Percentiles rank a stretch among this genome's conserved stretches.
phyloP scores from a whole-genome alignment of 2,113 vertebrate species.

The Nothocercus julius region DNA sequence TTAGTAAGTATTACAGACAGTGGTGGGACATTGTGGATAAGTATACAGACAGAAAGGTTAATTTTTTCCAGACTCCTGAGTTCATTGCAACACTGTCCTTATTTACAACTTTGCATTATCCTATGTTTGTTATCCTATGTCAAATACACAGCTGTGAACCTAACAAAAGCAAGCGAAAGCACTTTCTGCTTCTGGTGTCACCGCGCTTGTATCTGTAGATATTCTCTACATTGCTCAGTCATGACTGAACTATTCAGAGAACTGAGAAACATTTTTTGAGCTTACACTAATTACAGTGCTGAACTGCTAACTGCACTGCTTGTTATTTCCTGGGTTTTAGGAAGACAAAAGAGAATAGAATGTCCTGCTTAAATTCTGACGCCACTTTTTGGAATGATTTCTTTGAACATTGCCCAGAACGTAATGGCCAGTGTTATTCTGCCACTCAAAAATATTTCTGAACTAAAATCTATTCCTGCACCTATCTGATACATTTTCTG shows the following conservation, averaged over 20 bases:
- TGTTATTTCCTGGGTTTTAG: constrained; percentile 8
- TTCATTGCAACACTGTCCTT: background rate
- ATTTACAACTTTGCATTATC: background rate
- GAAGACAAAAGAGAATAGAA: constrained; percentile 43
- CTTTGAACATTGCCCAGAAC: constrained; percentile 47
- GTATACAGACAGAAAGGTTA: background rate
- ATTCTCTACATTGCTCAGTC: background rate
- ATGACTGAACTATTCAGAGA: background rate
- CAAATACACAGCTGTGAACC: background rate
- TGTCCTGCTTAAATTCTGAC: constrained; percentile 33
- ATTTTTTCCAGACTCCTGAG: background rate
- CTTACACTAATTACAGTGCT: constrained; percentile 2
- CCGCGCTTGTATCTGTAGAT: background rate
- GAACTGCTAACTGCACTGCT: constrained; percentile 20
- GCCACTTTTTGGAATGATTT: constrained; percentile 62
- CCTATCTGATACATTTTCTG: background rate
- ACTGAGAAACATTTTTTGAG: background rate
- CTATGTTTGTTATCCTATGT: background rate
- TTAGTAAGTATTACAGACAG: background rate
- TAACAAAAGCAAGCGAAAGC: background rate
- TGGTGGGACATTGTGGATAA: background rate
- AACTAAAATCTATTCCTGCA: constrained; percentile 25
- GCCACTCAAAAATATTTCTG: constrained; percentile 36
- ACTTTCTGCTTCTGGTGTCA: background rate
- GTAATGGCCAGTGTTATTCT: constrained; percentile 39